Evolutionary conservation across 2,797 vertebrate species (phyloP).

Genomic region (Fratercula arctica): DNA sequence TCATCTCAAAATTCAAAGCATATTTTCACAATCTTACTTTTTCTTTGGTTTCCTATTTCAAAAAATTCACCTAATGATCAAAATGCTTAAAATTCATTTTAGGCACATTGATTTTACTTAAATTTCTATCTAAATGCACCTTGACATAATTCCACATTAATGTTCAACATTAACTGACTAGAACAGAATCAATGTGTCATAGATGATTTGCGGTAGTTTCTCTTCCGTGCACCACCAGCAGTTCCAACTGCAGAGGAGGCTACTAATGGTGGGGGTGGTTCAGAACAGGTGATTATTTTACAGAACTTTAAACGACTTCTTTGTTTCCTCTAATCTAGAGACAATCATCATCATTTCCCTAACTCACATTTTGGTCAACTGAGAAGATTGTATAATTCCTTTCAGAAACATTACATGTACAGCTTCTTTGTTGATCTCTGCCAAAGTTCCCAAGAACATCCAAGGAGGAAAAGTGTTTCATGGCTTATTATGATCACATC

Average conservation of each 20-base stretch:
- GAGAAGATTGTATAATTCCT: neutral
- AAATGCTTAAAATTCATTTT: neutral
- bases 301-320: neutral
- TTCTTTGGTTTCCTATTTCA: neutral
- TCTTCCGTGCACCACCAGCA: neutral
- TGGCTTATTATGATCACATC: neutral
- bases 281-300: neutral
- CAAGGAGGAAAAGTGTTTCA: neutral
- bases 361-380: neutral
- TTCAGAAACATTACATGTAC: neutral
- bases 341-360: neutral
- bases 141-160: neutral
- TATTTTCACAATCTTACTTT: neutral
- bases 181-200: rapidly evolving
- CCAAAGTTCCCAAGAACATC: neutral
- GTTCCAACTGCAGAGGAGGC: neutral
- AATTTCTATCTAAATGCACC: neutral
- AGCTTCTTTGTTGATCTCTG: neutral
- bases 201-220: neutral
- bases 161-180: neutral
- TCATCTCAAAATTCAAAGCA: neutral
- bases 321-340: neutral
- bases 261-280: neutral
- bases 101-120: neutral
- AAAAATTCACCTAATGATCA: neutral